A percentile compares a stretch with the other conserved stretches of the same genome.
Evolutionary conservation across 2,888 invertebrate species (phyloP).

Genomic region (Pemphredon lugubris): DNA sequence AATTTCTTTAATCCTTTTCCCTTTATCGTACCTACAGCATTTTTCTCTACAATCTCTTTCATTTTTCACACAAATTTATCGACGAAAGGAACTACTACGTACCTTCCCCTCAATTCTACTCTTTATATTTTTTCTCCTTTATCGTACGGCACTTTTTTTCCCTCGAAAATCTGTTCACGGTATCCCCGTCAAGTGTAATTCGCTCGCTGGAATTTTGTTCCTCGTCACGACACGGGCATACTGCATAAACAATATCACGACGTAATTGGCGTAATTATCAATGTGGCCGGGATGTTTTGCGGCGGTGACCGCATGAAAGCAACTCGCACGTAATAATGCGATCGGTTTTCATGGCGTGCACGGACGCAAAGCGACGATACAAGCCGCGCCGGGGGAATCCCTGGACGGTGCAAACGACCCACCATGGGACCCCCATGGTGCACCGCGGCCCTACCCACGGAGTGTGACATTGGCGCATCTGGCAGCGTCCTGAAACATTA

Average conservation of each 20-base stretch:
- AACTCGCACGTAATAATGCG: constrained; percentile 43
- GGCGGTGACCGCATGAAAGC: constrained; percentile 36
- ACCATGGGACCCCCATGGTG: constrained; percentile 27
- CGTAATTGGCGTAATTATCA: constrained; percentile 27
- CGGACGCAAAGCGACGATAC: no score
- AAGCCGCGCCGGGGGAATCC: background rate
- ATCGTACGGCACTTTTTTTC: no score
- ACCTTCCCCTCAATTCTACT: no score
- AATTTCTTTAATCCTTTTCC: no score
- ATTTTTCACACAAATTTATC: no score
- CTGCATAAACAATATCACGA: constrained; percentile 21
- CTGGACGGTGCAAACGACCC: constrained; percentile 27
- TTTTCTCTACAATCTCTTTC: no score
- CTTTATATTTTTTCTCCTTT: no score
- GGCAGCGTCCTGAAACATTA: constrained; percentile 51
- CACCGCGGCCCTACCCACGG: constrained; percentile 53
- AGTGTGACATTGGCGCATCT: constrained; percentile 76
- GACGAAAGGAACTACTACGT: no score
- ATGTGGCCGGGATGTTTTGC: constrained; percentile 25
- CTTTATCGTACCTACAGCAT: no score
- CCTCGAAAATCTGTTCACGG: no score
- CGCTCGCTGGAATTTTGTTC: background rate
- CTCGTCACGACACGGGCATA: constrained; percentile 13
- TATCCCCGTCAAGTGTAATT: constrained; percentile 5
- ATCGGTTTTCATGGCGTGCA: no score